Base-by-base conservation (phyloP, 1,140 invertebrate genomes). In the Diachasmimorpha longicaudata region DNA sequence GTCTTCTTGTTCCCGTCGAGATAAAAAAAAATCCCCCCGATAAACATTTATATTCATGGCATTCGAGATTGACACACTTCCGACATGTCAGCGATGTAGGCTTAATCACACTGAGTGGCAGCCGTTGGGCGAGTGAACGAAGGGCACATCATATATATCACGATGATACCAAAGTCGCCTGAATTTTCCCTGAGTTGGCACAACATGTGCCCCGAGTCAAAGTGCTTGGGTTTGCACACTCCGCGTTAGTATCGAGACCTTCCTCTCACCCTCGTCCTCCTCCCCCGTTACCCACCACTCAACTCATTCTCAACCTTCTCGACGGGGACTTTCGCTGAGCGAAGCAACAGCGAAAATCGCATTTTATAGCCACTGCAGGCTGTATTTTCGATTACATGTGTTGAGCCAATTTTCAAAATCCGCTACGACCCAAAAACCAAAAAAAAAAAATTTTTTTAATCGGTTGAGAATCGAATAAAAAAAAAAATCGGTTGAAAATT, bases 111-210 rank as follows among this genome's bases (percentile, higher is more conserved):
- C 2, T 25, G 11, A 19, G 23, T 13, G 23, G 21, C 23, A 25
- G 58, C 5, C 16, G n/a, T 19, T 19, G 8, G 31, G 31, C 2
- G 31, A 31, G 31, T 31, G 31, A 31, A 31, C 21, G 58, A 63
- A 63, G 58, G 58, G 58, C 58, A 63, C 11, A 46, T 46, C 68
- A 68, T 74, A 66, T 52, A 78, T 75, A n/a, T 77, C 63, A 48
- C 48, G n/a, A 85, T 85, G 84, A 86, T 85, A 84, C 82, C 80
- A 78, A 79, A 36, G 63, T 48, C 82, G 79, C 82, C 84, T 83
- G 82, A 77, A 80, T 86, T 86, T 86, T 87, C 82, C 86, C 87
- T 87, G 86, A 88, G 84, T 85, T 85, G 87, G 85, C 87, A 87
- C 86, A 88, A 87, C 86, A 86, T 87, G 86, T 87, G 87, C 86